Evolutionary conservation across 1,140 invertebrate species (phyloP), one percentile per base, ranked within the genome.

Genomic region (Papilio glaucus): DNA sequence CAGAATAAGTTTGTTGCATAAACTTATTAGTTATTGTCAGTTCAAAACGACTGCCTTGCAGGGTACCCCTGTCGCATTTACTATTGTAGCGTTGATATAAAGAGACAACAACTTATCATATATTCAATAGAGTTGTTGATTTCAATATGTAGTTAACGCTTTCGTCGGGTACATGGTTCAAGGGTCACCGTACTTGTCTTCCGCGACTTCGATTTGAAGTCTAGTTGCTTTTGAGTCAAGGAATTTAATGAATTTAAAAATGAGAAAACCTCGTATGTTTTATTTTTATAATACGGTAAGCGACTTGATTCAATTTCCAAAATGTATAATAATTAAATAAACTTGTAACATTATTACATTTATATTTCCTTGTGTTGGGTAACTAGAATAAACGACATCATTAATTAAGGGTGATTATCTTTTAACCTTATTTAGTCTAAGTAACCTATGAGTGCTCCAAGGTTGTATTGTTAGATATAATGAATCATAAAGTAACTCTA

Each of bases 11-110:
- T 57, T 57, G 24, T 57, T 57, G 49, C 21, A 41, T 41, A 41
- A 57, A 57, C 21, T 57, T 57, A 57, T 10, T 3, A 21, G 21
- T 49, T 18, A 21, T 24, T 21, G 49, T 26, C 49, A 57, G 49
- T 57, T 57, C 18, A 53, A 53, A 53, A 24, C 21, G 7, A 53
- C 21, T 53, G 49, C 15, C 13, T 49, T 49, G 21, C 45, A n/a
- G n/a, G 45, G 45, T 49, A 49, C n/a, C 45, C 21, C 45, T 49
- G 45, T 21, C 21, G 45, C 45, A 49, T 49, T 49, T 49, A n/a
- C 41, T 42, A 42, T 49, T 21, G 21, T 18, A 18, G 18, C 18
- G 18, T 49, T 18, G 15, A 49, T 49, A 49, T 49, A 18, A 18
- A 49, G 18, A 49, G 5, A n/a, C n/a, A n/a, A 49, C 8, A 49